These are phyloP conservation scores for Cichlasoma orientale DNA, from an alignment of 2,797 vertebrate genomes.

Conservation along the genomic window DNA sequence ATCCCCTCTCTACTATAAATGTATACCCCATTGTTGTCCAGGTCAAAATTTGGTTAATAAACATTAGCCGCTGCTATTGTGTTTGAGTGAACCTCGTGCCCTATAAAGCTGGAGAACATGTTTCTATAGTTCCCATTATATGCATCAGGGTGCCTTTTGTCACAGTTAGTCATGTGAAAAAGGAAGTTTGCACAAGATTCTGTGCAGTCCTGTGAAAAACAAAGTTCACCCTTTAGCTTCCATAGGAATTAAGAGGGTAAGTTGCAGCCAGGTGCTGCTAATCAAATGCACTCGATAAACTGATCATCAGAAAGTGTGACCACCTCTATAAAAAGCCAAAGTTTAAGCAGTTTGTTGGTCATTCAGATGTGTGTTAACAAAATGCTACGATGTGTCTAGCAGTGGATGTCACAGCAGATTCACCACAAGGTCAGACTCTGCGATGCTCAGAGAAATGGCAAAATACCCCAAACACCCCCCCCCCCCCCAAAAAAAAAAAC, in stretches of 20 bases:
- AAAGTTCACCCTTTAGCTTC: neutral
- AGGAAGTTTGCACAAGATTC: accelerated
- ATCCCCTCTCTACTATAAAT: neutral
- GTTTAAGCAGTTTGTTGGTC: too few relatives aligned
- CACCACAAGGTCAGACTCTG: too few relatives aligned
- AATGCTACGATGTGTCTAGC: too few relatives aligned
- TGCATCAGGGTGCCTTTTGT: neutral
- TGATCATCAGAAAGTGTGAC: neutral
- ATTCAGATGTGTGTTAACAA: too few relatives aligned
- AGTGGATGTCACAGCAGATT: too few relatives aligned
- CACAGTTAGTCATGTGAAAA: neutral
- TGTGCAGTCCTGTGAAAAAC: neutral
- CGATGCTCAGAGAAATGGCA: too few relatives aligned
- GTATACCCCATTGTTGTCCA: neutral
- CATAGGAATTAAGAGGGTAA: neutral
- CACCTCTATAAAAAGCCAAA: neutral
- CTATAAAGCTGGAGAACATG: neutral
- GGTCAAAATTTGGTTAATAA: neutral
- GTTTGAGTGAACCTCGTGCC: neutral
- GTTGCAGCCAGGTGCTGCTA: neutral
- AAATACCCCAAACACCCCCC: too few relatives aligned
- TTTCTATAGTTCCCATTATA: neutral
- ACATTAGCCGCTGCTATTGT: neutral
- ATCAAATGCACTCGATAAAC: neutral
- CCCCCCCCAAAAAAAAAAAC: too few relatives aligned